phyloP scores from a whole-genome alignment of 2,113 vertebrate genomes.

The Gorilla gorilla region DNA sequence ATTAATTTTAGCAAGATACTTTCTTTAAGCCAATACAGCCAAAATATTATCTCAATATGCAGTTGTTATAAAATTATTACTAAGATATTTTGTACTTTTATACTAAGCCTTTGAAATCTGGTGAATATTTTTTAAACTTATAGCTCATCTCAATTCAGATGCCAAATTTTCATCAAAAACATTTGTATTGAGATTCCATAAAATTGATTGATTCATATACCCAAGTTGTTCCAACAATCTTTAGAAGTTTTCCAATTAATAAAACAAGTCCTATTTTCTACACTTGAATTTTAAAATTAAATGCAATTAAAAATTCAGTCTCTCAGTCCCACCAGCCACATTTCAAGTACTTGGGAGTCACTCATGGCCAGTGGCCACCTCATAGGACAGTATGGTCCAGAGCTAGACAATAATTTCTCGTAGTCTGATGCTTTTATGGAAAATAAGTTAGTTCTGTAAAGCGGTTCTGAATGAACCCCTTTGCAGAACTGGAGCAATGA shows the following conservation, averaged over 20 bases:
- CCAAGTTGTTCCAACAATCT: neutral
- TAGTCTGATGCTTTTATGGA: neutral
- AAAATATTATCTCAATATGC: neutral
- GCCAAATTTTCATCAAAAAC: neutral
- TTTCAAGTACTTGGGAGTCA: neutral
- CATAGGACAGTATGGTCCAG: neutral
- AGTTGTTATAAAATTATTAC: neutral
- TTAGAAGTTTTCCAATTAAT: constrained; percentile 19
- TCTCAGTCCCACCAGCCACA: neutral
- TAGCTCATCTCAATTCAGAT: neutral
- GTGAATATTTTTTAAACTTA: neutral
- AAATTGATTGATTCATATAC: neutral
- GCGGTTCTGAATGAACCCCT: neutral
- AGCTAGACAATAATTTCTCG: neutral
- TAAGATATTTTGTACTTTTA: neutral
- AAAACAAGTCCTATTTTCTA: neutral
- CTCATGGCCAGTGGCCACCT: neutral
- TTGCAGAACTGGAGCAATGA: neutral
- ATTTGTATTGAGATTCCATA: neutral
- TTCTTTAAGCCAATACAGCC: neutral
- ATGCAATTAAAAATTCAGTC: neutral
- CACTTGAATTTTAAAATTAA: constrained; percentile 35
- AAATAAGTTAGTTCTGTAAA: neutral
- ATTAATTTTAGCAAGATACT: neutral
- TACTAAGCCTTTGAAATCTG: neutral